Conservation (phyloP, 1,140 invertebrate species). For the Pseudomyrmex cubaensis region DNA sequence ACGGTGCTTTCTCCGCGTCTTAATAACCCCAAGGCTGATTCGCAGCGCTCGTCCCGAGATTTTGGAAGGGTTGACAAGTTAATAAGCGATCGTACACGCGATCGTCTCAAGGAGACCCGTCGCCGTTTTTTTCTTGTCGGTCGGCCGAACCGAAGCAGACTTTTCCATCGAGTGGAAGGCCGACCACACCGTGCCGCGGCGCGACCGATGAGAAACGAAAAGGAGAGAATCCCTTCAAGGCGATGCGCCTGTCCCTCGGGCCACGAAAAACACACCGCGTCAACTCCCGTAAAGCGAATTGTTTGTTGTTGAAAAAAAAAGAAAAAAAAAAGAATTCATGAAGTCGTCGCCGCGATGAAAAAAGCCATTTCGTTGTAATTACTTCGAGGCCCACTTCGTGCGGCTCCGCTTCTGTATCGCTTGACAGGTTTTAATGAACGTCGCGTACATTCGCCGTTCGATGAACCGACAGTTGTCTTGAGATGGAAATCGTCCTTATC, state of each 20-base stretch:
- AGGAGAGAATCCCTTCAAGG: slow-evolving; percentile 68
- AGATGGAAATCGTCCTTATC: background rate
- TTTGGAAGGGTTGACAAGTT: slow-evolving; percentile 72
- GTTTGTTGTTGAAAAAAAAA: background rate
- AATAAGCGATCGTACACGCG: slow-evolving; percentile 72
- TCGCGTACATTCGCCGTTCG: slow-evolving; percentile 8
- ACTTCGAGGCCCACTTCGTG: slow-evolving; percentile 22
- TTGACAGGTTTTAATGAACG: slow-evolving; percentile 30
- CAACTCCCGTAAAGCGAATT: slow-evolving; percentile 25
- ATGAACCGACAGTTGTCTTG: slow-evolving; percentile 10
- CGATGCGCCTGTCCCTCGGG: slow-evolving; percentile 39
- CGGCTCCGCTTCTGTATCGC: background rate
- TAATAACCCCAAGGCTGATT: slow-evolving; percentile 41
- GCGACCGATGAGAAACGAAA: slow-evolving; percentile 41
- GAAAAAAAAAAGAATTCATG: slow-evolving; percentile 18
- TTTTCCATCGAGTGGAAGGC: slow-evolving; percentile 69
- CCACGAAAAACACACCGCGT: background rate
- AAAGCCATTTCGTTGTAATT: slow-evolving; percentile 26
- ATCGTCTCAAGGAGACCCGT: slow-evolving; percentile 74
- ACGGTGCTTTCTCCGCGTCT: slow-evolving; percentile 18
- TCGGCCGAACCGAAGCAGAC: slow-evolving; percentile 46
- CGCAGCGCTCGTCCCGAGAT: slow-evolving; percentile 48
- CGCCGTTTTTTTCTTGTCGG: slow-evolving; percentile 53
- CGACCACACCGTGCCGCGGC: slow-evolving; percentile 23
- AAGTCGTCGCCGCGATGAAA: slow-evolving; percentile 20